phyloP scores from a whole-genome alignment of 2,888 invertebrate genomes.

The Acleris laterana region DNA sequence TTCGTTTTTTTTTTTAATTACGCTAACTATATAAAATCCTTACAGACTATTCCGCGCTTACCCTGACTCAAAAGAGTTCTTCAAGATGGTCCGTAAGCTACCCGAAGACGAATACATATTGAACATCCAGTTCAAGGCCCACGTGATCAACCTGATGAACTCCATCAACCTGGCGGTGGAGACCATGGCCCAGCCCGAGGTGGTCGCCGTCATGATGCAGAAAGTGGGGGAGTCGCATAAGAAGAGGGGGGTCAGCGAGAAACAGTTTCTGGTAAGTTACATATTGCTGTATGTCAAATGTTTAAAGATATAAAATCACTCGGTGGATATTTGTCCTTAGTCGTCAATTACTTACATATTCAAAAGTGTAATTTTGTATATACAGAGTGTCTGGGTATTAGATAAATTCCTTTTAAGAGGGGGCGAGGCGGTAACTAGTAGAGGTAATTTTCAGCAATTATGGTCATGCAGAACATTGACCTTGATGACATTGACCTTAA shows the following conservation, averaged over 20 bases:
- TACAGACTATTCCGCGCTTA: constrained; percentile 67
- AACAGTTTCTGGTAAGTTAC: constrained; percentile 63
- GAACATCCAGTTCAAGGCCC: constrained; percentile 76
- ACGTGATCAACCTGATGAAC: constrained; percentile 77
- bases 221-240: constrained; percentile 74
- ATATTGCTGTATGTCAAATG: too few relatives aligned
- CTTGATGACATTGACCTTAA: too few relatives aligned
- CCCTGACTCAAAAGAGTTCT: constrained; percentile 72
- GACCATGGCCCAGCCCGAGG: constrained; percentile 71
- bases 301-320: too few relatives aligned
- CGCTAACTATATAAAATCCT: neutral
- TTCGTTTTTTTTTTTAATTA: neutral
- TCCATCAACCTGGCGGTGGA: constrained; percentile 69
- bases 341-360: too few relatives aligned
- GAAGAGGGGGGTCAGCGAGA: constrained; percentile 62
- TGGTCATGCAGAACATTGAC: too few relatives aligned
- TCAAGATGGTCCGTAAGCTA: constrained; percentile 67
- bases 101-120: constrained; percentile 64
- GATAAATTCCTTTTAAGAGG: too few relatives aligned
- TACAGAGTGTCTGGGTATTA: too few relatives aligned
- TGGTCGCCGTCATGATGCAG: constrained; percentile 74
- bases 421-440: too few relatives aligned
- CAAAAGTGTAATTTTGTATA: too few relatives aligned
- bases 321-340: too few relatives aligned
- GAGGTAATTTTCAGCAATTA: too few relatives aligned